A percentile compares a stretch with the other conserved stretches of the same genome.
Conservation (phyloP, 2,888 invertebrate species). For the Rutpela maculata region DNA sequence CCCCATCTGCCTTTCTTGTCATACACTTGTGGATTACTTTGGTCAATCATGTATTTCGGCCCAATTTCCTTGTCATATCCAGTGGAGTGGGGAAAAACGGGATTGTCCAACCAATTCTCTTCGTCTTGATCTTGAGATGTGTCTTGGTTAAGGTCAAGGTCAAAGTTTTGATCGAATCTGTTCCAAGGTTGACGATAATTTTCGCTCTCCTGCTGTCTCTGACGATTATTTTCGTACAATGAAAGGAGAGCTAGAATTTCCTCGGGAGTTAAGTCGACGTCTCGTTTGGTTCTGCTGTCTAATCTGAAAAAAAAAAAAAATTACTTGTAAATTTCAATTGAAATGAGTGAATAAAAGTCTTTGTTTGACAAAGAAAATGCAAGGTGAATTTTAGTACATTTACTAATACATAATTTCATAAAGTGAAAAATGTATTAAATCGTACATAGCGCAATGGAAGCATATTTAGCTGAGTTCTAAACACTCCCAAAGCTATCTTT, state of each 20-base stretch:
- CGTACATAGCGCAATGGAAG: too few species aligned
- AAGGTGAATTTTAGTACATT: too few species aligned
- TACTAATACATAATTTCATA: too few species aligned
- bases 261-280: conserved; percentile 79
- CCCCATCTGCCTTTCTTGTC: conserved; percentile 64
- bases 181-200: conserved; percentile 73
- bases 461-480: too few species aligned
- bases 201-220: conserved; percentile 69
- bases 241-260: conserved; percentile 79
- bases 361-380: too few species aligned
- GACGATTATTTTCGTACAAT: conserved; percentile 78
- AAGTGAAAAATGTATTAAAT: too few species aligned
- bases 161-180: conserved; percentile 73
- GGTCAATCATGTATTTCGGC: conserved; percentile 64
- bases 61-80: conserved; percentile 71
- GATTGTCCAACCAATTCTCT: conserved; percentile 78
- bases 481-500: too few species aligned
- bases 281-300: conserved; percentile 76
- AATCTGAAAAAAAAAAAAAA: conserved; percentile 60
- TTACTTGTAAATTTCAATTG: not conserved
- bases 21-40: conserved; percentile 54
- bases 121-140: conserved; percentile 77
- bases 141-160: conserved; percentile 74
- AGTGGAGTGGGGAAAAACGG: conserved; percentile 74
- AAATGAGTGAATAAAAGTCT: too few species aligned